Evolutionary conservation across 1,140 invertebrate species (phyloP).

Genomic region (Ceratina calcarata): DNA sequence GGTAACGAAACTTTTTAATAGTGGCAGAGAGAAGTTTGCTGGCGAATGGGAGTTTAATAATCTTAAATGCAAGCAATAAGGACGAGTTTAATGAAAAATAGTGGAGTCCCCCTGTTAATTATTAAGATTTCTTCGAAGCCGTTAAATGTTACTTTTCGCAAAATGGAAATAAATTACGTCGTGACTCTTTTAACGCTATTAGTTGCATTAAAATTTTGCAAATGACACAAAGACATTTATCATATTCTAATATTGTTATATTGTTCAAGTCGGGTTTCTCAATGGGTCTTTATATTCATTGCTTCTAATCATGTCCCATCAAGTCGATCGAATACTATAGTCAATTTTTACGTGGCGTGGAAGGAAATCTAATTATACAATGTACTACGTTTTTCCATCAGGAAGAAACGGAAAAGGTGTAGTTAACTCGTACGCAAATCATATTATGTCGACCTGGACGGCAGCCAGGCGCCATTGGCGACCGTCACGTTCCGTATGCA

Average conservation of each 20-base stretch:
- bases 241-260: too few species aligned
- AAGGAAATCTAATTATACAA: neutral
- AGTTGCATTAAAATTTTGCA: too few species aligned
- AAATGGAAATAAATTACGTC: neutral
- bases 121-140: neutral
- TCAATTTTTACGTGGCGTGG: too few species aligned
- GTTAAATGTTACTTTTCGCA: neutral
- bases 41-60: neutral
- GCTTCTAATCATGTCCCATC: too few species aligned
- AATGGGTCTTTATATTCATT: too few species aligned
- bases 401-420: constrained; percentile 21
- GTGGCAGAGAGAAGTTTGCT: too few species aligned
- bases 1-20: too few species aligned
- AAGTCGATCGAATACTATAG: too few species aligned
- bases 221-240: too few species aligned
- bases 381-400: neutral
- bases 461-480: constrained; percentile 40
- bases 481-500: neutral
- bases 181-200: neutral
- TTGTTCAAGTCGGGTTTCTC: too few species aligned
- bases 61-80: neutral
- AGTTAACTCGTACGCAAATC: constrained; percentile 46
- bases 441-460: constrained; percentile 36
- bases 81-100: neutral
- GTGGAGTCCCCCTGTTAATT: neutral